phyloP scores from a whole-genome alignment of 2,113 vertebrate genomes.

The Anguilla rostrata region DNA sequence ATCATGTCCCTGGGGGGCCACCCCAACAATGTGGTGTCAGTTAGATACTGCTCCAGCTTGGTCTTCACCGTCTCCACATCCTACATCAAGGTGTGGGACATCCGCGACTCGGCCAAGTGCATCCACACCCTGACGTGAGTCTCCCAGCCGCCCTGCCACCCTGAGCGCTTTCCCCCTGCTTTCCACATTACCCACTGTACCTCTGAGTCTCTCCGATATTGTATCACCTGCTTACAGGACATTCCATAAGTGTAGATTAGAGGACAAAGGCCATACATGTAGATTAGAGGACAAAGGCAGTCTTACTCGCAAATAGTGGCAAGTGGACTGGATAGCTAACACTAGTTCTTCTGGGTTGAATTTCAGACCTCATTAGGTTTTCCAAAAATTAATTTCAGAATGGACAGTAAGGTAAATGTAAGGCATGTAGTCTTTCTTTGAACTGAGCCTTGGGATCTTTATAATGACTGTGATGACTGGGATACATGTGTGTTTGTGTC shows the following conservation, averaged over 20 bases:
- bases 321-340: no score
- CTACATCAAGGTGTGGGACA: constrained; percentile 98
- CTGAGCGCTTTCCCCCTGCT: background rate
- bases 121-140: constrained; percentile 93
- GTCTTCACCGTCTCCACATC: constrained; percentile 96
- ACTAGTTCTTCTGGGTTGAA: no score
- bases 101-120: constrained; percentile 94
- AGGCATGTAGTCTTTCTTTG: no score
- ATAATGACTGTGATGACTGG: no score
- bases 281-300: no score
- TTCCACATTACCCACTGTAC: background rate
- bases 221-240: background rate
- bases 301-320: no score
- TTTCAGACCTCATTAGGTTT: no score
- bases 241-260: background rate
- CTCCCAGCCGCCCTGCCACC: no score
- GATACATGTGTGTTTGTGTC: background rate
- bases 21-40: constrained; percentile 89
- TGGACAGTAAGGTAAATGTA: no score
- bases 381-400: no score
- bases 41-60: constrained; percentile 93
- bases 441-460: no score
- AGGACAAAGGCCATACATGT: no score
- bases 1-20: constrained; percentile 89
- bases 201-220: background rate